Evolutionary conservation across 2,888 invertebrate species (phyloP).

Genomic region (Neoascia interrupta): DNA sequence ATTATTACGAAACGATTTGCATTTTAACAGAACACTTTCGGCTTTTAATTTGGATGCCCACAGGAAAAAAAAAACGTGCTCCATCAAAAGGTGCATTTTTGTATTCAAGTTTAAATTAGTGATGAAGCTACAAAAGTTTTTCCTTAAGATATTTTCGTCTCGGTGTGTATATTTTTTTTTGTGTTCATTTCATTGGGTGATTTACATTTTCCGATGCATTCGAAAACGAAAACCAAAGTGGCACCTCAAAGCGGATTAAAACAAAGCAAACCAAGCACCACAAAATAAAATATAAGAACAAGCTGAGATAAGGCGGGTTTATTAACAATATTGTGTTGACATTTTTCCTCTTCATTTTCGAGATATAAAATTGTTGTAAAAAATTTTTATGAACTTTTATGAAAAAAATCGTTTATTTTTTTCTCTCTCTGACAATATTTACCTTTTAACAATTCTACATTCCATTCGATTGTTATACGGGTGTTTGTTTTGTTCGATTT

Average conservation of each 20-base stretch:
- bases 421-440: too few relatives aligned
- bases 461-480: neutral
- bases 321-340: neutral
- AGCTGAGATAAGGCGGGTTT: neutral
- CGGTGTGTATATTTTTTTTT: slow-evolving; percentile 1
- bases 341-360: neutral
- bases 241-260: slow-evolving; percentile 23
- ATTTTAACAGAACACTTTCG: slow-evolving; percentile 44
- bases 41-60: neutral
- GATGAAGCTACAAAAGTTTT: slow-evolving; percentile 26
- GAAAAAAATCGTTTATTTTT: neutral
- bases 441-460: neutral
- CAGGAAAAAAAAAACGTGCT: neutral
- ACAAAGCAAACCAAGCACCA: slow-evolving; percentile 4
- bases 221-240: slow-evolving; percentile 26
- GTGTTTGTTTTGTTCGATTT: slow-evolving; percentile 5
- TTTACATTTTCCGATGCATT: slow-evolving; percentile 12
- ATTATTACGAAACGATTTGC: slow-evolving; percentile 44
- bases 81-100: neutral
- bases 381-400: slow-evolving; percentile 21
- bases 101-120: slow-evolving; percentile 4
- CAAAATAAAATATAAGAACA: too few relatives aligned
- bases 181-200: slow-evolving; percentile 4
- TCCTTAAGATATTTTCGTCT: too few relatives aligned
- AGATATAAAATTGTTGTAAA: slow-evolving; percentile 25